Conservation (phyloP, 2,888 invertebrate genomes). For the Hypercompe scribonia region DNA sequence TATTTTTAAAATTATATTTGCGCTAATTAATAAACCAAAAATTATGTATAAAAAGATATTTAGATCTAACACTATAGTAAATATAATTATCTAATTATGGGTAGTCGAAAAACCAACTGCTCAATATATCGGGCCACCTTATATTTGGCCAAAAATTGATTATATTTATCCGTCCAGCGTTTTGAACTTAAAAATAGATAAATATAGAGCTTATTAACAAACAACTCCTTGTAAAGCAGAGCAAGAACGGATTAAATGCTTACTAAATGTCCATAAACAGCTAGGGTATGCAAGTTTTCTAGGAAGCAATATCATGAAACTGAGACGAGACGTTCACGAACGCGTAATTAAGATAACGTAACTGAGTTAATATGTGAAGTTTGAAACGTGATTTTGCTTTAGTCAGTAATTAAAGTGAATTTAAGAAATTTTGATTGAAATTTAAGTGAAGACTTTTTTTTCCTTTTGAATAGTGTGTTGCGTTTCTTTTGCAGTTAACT, state of each 20-base stretch:
- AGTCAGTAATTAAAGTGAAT: neutral
- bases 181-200: neutral
- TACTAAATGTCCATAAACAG: slow-evolving; percentile 17
- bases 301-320: slow-evolving; percentile 34
- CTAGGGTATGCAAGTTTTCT: slow-evolving; percentile 42
- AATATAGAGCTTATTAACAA: neutral
- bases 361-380: slow-evolving; percentile 20
- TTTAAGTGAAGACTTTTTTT: neutral
- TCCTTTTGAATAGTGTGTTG: neutral
- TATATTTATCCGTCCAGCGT: too few relatives aligned
- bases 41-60: too few relatives aligned
- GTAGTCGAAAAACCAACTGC: too few relatives aligned
- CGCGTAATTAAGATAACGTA: slow-evolving; percentile 40
- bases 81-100: too few relatives aligned
- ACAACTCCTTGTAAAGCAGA: neutral
- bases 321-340: slow-evolving; percentile 30
- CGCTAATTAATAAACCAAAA: too few relatives aligned
- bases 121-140: too few relatives aligned
- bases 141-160: too few relatives aligned
- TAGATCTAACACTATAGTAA: too few relatives aligned
- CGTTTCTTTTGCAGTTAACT: neutral
- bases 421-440: neutral
- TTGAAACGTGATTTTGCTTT: neutral
- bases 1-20: too few relatives aligned
- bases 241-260: neutral